Evolutionary conservation across 2,888 invertebrate genomes (phyloP), one percentile per base, ranked within the genome.

Genomic region (Tetanocera ferruginea): DNA sequence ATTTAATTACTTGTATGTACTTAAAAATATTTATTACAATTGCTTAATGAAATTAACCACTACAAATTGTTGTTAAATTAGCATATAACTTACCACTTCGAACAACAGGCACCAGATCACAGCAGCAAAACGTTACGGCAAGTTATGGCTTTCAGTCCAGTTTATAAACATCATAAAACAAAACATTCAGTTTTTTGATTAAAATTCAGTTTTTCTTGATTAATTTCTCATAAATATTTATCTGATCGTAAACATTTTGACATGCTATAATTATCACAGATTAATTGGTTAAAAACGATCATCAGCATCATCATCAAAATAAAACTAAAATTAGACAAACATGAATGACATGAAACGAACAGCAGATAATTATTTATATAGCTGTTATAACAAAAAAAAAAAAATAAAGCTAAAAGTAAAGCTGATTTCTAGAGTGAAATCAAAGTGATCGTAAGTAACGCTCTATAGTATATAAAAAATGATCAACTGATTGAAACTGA

Each of bases 221-320:
- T 55, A 19, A 55, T 55, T 55, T 55, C 43, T 43, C 43, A 55
- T 55, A 55, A 19, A 55, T 55, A 19, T 55, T 55, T 55, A 19
- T 55, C 55, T 19, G 37, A 37, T 52, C 34, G 31, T 57, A 72
- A 57, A 57, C 23, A 72, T 57, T 72, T 60, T 72, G 57, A 57
- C 57, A 57, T 25, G 57, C 34, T 17, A 37, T 55, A 73, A 73
- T 73, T 73, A 73, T 49, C 72, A 28, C 62, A 60, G 73, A 73
- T 73, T 62, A 73, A 73, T 73, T 73, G 73, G 17, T 49, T 23
- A 43, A 23, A 49, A 60, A 72, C 72, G 72, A 60, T 57, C 37
- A 28, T 25, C 69, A 51, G 19, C 14, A 52, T 28, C 5, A 49
- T 25, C 8, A 37, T 19, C 31, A 34, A 23, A 19, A 49, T 19